Conservation (phyloP, 2,113 vertebrate genomes). For the Pygoscelis adeliae region DNA sequence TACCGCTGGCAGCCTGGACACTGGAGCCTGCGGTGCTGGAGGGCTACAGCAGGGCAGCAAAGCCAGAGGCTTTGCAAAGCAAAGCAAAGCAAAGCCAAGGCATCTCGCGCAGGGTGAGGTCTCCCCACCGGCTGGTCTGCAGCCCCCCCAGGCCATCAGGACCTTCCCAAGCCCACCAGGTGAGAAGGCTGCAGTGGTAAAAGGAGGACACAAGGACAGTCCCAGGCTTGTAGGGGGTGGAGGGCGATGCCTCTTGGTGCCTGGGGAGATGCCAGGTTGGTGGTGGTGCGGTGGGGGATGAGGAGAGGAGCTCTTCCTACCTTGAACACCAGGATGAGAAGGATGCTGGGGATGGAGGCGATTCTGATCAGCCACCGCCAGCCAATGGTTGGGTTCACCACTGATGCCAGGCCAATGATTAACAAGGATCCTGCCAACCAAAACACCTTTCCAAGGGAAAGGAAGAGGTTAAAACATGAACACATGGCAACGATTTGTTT, state of each 20-base stretch:
- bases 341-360: constrained; percentile 85
- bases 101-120: no score
- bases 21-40: not conserved
- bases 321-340: constrained; percentile 88
- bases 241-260: accelerated
- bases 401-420: constrained; percentile 88
- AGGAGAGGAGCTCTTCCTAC: constrained; percentile 56
- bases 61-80: not conserved
- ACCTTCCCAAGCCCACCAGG: accelerated
- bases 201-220: not conserved
- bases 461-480: not conserved
- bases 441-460: constrained; percentile 81
- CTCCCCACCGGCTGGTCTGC: not conserved
- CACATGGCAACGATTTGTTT: accelerated
- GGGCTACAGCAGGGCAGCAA: not conserved
- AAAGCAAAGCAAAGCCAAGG: not conserved
- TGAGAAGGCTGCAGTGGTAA: not conserved
- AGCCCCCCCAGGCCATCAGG: accelerated
- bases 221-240: accelerated
- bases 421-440: constrained; percentile 92
- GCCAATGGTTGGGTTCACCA: constrained; percentile 84
- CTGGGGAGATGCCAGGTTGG: not conserved
- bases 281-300: accelerated
- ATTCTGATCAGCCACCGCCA: constrained; percentile 95
- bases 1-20: not conserved